Conservation (phyloP, 2,113 vertebrate species). For the Clinocottus analis region DNA sequence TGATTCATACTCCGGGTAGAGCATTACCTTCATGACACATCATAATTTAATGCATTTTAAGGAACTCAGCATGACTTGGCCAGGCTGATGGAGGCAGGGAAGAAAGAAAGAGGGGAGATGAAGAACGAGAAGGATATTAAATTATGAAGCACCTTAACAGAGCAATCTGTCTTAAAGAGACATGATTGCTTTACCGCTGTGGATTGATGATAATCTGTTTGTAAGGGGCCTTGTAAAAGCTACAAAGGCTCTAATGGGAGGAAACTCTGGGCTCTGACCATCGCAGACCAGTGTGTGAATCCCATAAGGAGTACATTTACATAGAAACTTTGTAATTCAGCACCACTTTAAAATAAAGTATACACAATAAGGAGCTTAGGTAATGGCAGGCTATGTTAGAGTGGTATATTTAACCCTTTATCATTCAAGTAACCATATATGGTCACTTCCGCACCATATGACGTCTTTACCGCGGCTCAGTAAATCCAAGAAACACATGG, state of each 20-base stretch:
- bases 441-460: too few species aligned
- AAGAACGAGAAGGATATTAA: slow-evolving; percentile 79
- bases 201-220: slow-evolving; percentile 80
- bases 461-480: too few species aligned
- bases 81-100: slow-evolving; percentile 47
- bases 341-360: not conserved
- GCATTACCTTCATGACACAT: slow-evolving; percentile 82
- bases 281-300: slow-evolving; percentile 23
- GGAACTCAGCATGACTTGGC: slow-evolving; percentile 78
- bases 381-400: not conserved
- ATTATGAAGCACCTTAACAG: slow-evolving; percentile 83
- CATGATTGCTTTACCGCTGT: slow-evolving; percentile 72
- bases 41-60: slow-evolving; percentile 84
- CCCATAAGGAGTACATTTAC: not conserved
- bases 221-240: slow-evolving; percentile 67
- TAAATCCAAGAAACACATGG: too few species aligned
- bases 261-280: slow-evolving; percentile 14
- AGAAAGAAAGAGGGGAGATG: slow-evolving; percentile 43
- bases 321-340: not conserved
- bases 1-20: slow-evolving; percentile 78
- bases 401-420: not conserved
- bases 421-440: too few species aligned
- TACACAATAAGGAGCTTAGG: too few species aligned
- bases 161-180: slow-evolving; percentile 79
- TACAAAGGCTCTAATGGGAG: slow-evolving; percentile 43